These are phyloP conservation scores for Echinarachnius parma DNA, from an alignment of 53 echinoderm and acorn worm species.

Conservation along the genomic window DNA sequence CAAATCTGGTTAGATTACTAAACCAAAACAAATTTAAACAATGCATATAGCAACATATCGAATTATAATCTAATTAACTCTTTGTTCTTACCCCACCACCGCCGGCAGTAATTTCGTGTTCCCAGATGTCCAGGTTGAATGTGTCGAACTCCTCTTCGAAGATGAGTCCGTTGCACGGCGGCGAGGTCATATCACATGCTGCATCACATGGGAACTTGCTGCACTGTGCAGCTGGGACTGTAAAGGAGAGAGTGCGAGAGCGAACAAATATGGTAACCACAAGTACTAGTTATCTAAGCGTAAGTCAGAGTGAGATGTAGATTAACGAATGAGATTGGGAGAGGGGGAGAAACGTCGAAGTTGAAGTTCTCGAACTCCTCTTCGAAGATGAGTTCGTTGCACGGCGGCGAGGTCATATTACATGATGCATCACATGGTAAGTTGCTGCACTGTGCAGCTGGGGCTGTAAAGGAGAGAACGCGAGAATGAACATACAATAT, in stretches of 20 bases:
- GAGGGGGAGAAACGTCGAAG: slow-evolving; percentile 39
- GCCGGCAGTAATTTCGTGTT: slow-evolving; percentile 91
- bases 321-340: background rate
- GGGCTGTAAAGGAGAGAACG: background rate
- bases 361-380: slow-evolving; percentile 77
- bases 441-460: background rate
- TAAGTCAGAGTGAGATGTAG: background rate
- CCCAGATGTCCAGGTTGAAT: slow-evolving; percentile 73
- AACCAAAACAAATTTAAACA: too few species aligned
- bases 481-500: background rate
- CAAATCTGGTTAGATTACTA: too few species aligned
- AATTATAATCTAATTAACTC: too few species aligned
- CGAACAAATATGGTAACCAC: background rate
- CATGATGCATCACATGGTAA: slow-evolving; percentile 60
- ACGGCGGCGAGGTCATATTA: slow-evolving; percentile 51
- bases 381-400: slow-evolving; percentile 80
- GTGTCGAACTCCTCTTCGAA: slow-evolving; percentile 84
- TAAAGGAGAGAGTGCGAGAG: too few species aligned
- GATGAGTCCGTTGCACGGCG: slow-evolving; percentile 70
- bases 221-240: slow-evolving; percentile 2
- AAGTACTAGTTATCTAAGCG: background rate
- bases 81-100: slow-evolving; percentile 79
- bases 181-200: slow-evolving; percentile 49
- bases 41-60: too few species aligned
- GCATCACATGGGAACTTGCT: slow-evolving; percentile 50